phyloP scores from a whole-genome alignment of 2,797 vertebrate species.

The Huso huso region DNA sequence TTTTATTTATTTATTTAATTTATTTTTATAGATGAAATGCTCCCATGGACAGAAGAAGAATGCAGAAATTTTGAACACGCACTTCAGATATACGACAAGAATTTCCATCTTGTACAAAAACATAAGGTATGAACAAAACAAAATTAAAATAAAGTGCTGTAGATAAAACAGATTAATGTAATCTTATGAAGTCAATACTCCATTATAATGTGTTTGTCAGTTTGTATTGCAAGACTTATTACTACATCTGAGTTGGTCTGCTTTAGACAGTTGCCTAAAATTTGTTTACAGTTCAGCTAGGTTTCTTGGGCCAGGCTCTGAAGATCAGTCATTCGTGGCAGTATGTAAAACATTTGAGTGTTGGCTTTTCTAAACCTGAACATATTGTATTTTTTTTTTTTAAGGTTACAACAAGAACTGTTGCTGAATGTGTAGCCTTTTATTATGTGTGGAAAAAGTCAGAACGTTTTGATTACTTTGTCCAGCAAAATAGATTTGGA shows the following conservation, averaged over 20 bases:
- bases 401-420: constrained; percentile 84
- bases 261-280: no score
- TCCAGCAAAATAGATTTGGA: constrained; percentile 91
- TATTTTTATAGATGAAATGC: constrained; percentile 68
- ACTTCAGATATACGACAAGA: constrained; percentile 93
- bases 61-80: constrained; percentile 95
- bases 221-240: no score
- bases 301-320: no score
- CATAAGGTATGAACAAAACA: constrained; percentile 71
- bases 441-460: constrained; percentile 99
- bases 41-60: constrained; percentile 93
- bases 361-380: no score
- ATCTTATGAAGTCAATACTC: no score
- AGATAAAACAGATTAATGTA: no score
- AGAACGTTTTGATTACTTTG: constrained; percentile 91
- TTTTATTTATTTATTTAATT: constrained; percentile 1
- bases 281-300: no score
- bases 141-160: no score
- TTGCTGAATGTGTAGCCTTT: constrained; percentile 94
- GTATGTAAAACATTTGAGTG: no score
- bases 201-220: no score
- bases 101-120: constrained; percentile 97
- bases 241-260: no score
- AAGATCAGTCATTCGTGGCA: no score
- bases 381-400: not conserved